A percentile compares a stretch with the other conserved stretches of the same genome.
Evolutionary conservation across 2,113 vertebrate genomes (phyloP).

Genomic region (Boleophthalmus pectinirostris): DNA sequence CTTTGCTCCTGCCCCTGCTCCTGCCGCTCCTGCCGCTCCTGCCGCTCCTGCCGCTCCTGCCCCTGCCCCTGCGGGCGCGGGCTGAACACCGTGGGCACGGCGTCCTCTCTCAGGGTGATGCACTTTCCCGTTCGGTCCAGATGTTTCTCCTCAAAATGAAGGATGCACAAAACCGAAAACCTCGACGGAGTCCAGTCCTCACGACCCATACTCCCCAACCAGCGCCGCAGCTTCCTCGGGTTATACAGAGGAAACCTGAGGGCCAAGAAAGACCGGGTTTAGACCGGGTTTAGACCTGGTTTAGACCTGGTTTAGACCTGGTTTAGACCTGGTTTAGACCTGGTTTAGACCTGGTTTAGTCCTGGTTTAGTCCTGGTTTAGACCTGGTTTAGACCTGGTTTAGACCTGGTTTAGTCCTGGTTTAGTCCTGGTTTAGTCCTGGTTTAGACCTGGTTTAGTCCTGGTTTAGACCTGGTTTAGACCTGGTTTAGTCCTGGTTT

Average conservation of each 20-base stretch:
- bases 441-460: neutral
- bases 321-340: neutral
- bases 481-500: too few species aligned
- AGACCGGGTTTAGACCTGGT: neutral
- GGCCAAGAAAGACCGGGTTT: neutral
- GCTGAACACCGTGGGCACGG: conserved; percentile 66
- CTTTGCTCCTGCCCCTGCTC: neutral
- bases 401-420: neutral
- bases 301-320: neutral
- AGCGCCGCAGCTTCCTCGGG: conserved; percentile 62
- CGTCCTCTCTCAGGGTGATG: conserved; percentile 57
- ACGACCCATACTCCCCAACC: conserved; percentile 65
- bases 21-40: too few species aligned
- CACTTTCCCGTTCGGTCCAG: conserved; percentile 56
- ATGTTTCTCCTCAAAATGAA: conserved; percentile 65
- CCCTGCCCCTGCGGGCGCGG: conserved; percentile 51
- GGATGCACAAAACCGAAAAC: conserved; percentile 64
- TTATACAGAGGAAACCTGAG: conserved; percentile 66
- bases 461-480: neutral
- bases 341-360: neutral
- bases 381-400: too few species aligned
- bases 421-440: neutral
- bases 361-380: neutral
- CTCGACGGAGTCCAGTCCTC: conserved; percentile 68
- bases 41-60: too few species aligned